Percentiles rank a stretch among this genome's conserved stretches.
phyloP scores from a whole-genome alignment of 2,888 invertebrate genomes.

The Chromoteleia sp. region DNA sequence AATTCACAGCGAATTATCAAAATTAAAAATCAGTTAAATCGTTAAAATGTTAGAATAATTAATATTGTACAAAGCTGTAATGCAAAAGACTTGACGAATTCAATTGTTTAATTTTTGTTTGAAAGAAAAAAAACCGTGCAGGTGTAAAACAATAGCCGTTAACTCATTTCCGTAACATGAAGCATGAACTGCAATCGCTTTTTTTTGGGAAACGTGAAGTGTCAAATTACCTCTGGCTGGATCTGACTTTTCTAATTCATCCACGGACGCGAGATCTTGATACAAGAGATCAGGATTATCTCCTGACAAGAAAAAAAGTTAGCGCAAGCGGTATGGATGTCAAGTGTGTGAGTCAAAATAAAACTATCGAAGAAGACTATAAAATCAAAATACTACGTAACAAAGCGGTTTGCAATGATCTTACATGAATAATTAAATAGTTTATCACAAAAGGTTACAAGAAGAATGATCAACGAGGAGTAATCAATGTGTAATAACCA shows the following conservation, averaged over 20 bases:
- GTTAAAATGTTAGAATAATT: conserved; percentile 14
- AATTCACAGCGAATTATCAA: background rate
- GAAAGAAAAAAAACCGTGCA: conserved; percentile 34
- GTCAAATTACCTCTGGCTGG: conserved; percentile 80
- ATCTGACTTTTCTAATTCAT: conserved; percentile 80
- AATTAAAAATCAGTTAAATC: background rate
- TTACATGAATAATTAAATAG: no score
- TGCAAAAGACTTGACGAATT: no score
- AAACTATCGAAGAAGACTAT: conserved; percentile 4
- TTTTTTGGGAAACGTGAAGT: conserved; percentile 30
- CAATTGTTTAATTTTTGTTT: no score
- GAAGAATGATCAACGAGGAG: no score
- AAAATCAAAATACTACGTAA: conserved; percentile 40
- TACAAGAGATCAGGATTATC: conserved; percentile 87
- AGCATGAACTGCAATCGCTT: conserved; percentile 48
- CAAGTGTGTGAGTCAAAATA: conserved; percentile 34
- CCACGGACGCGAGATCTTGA: conserved; percentile 86
- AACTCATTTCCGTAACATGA: conserved; percentile 6
- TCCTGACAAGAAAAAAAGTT: conserved; percentile 83
- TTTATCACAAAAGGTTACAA: no score
- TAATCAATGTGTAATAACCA: no score
- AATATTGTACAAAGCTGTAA: background rate
- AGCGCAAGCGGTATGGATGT: conserved; percentile 63
- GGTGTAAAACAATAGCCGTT: conserved; percentile 26
- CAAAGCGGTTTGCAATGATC: background rate